Evolutionary conservation across 2,113 vertebrate species (phyloP).

Genomic region (Lampris incognitus): DNA sequence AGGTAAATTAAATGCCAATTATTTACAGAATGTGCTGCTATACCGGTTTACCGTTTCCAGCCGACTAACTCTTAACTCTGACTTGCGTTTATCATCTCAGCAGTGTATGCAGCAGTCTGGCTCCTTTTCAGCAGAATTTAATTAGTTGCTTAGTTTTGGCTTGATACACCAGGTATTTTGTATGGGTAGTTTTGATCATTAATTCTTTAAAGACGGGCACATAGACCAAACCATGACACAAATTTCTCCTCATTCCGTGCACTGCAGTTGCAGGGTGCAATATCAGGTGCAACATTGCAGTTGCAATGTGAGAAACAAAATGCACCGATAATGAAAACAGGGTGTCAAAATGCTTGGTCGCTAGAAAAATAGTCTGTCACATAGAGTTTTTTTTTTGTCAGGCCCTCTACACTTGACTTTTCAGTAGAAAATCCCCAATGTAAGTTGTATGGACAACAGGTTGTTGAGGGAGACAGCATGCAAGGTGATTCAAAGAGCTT

Average conservation of each 20-base stretch:
- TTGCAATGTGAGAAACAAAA: slow-evolving; percentile 23
- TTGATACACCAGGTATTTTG: not conserved
- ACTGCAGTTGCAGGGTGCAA: not conserved
- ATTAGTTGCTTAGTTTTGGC: slow-evolving; percentile 38
- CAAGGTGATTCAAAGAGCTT: slow-evolving; percentile 2
- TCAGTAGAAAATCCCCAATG: slow-evolving; percentile 34
- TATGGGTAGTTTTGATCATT: slow-evolving; percentile 3
- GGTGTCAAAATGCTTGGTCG: slow-evolving; percentile 15
- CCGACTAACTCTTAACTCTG: slow-evolving; percentile 11
- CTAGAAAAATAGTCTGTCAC: slow-evolving; percentile 43
- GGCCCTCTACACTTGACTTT: slow-evolving; percentile 56
- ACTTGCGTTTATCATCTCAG: slow-evolving; percentile 29
- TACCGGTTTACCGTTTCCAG: slow-evolving; percentile 1
- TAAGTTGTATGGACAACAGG: slow-evolving; percentile 12
- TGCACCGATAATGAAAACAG: slow-evolving; percentile 24
- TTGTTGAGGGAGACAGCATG: slow-evolving; percentile 22
- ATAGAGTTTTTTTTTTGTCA: slow-evolving; percentile 43
- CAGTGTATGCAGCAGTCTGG: slow-evolving; percentile 34
- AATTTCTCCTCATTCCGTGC: not conserved
- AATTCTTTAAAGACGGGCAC: slow-evolving; percentile 12
- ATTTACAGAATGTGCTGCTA: not conserved
- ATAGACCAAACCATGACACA: slow-evolving; percentile 20
- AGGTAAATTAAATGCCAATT: not conserved
- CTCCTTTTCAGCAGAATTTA: slow-evolving; percentile 28
- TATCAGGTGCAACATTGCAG: slow-evolving; percentile 7